These are phyloP conservation scores for Amblyraja radiata DNA, from an alignment of 2,797 vertebrate genomes.

Conservation along the genomic window DNA sequence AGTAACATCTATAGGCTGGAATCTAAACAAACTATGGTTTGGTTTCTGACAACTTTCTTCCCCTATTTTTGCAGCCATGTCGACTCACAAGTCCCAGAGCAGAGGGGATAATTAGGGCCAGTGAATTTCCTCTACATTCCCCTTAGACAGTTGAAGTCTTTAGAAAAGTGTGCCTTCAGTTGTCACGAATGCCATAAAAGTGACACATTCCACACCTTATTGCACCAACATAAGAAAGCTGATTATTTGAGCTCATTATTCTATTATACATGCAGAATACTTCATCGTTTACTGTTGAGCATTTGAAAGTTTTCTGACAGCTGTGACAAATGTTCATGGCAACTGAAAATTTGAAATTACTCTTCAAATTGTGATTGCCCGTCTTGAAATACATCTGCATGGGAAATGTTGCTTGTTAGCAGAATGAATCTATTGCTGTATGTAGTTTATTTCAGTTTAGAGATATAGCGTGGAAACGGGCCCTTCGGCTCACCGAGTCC, in stretches of 20 bases:
- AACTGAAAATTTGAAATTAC: neutral
- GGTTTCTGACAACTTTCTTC: too few relatives aligned
- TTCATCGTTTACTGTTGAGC: neutral
- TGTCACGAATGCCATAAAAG: neutral
- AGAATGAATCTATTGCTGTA: neutral
- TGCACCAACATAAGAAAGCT: neutral
- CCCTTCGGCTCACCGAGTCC: too few relatives aligned
- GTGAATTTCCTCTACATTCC: neutral
- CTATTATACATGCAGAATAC: neutral
- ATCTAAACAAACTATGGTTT: neutral
- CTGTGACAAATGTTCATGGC: neutral
- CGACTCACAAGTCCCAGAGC: neutral
- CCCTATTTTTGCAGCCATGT: neutral
- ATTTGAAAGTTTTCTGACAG: neutral
- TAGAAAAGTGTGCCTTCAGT: neutral
- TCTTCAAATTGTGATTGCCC: neutral
- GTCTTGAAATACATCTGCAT: neutral
- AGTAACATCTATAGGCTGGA: neutral
- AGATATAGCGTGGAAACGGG: too few relatives aligned
- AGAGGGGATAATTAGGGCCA: neutral
- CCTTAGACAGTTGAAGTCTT: neutral
- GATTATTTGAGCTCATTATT: neutral
- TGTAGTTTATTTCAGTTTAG: too few relatives aligned
- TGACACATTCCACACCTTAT: neutral
- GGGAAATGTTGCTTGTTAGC: neutral